These are phyloP conservation scores for Mionectes olivaceus DNA, from an alignment of 2,797 vertebrate species.

Conservation along the genomic window DNA sequence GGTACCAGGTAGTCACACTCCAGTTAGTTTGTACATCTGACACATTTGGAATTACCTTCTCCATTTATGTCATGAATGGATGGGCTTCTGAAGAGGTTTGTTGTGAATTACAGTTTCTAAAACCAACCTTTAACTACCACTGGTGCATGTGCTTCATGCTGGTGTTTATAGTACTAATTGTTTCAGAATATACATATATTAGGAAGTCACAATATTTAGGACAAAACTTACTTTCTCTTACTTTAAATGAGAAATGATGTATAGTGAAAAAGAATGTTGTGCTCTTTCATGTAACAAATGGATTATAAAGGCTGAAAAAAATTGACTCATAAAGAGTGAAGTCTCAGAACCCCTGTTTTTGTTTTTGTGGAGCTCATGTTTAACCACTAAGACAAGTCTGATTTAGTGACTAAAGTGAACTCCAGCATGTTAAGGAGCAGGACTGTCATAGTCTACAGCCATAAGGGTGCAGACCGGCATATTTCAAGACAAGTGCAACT, in stretches of 20 bases:
- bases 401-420: background rate
- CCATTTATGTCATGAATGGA: background rate
- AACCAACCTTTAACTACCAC: background rate
- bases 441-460: background rate
- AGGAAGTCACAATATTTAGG: background rate
- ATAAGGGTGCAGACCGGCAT: background rate
- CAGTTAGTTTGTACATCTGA: background rate
- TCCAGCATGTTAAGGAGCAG: background rate
- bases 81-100: background rate
- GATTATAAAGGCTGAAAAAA: conserved; percentile 20
- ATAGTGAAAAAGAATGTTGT: background rate
- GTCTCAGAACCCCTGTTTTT: background rate
- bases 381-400: background rate
- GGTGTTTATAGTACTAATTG: background rate
- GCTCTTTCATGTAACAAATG: background rate
- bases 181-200: conserved; percentile 14
- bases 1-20: background rate
- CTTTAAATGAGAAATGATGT: conserved; percentile 7
- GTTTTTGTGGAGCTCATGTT: background rate
- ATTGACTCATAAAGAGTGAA: conserved; percentile 12
- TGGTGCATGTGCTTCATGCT: background rate
- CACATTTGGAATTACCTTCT: background rate
- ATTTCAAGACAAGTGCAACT: background rate
- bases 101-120: background rate
- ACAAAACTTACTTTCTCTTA: background rate